phyloP scores from a whole-genome alignment of 2,888 invertebrate species.

The Serripes groenlandicus region DNA sequence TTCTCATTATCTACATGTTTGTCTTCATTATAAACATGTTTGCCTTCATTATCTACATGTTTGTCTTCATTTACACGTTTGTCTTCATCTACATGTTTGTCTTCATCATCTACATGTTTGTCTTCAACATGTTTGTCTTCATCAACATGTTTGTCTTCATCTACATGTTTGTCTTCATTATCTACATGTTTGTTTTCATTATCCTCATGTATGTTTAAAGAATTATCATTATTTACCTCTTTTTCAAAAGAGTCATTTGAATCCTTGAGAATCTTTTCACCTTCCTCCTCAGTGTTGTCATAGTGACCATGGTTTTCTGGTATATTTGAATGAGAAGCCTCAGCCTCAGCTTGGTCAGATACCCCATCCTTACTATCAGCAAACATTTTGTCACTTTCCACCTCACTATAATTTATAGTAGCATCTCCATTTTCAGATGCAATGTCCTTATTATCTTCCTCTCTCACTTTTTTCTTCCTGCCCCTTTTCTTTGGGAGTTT shows the following conservation, averaged over 20 bases:
- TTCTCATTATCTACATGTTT: conserved; percentile 26
- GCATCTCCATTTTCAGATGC: conserved; percentile 67
- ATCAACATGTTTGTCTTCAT: conserved; percentile 13
- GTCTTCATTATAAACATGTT: conserved; percentile 19
- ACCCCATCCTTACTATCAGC: conserved; percentile 72
- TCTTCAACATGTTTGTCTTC: conserved; percentile 28
- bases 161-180: conserved; percentile 17
- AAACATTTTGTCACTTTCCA: conserved; percentile 67
- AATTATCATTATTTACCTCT: conserved; percentile 33
- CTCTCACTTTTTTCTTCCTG: conserved; percentile 56
- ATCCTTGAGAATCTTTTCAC: conserved; percentile 45
- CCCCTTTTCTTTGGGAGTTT: conserved; percentile 63
- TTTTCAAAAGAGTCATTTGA: conserved; percentile 22
- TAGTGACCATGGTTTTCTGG: conserved; percentile 28
- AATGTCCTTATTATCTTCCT: conserved; percentile 51
- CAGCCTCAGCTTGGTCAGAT: conserved; percentile 45
- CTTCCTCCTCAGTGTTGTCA: conserved; percentile 23
- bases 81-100: conserved; percentile 27
- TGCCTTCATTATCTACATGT: conserved; percentile 30
- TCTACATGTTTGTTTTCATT: conserved; percentile 21
- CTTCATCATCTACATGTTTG: conserved; percentile 14
- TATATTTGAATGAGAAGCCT: conserved; percentile 32
- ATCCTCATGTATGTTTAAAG: conserved; percentile 21
- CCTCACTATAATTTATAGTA: conserved; percentile 72
- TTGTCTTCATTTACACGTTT: conserved; percentile 27